Base-by-base conservation (phyloP, 2,113 vertebrate species). In the Psilopsiagon aymara region DNA sequence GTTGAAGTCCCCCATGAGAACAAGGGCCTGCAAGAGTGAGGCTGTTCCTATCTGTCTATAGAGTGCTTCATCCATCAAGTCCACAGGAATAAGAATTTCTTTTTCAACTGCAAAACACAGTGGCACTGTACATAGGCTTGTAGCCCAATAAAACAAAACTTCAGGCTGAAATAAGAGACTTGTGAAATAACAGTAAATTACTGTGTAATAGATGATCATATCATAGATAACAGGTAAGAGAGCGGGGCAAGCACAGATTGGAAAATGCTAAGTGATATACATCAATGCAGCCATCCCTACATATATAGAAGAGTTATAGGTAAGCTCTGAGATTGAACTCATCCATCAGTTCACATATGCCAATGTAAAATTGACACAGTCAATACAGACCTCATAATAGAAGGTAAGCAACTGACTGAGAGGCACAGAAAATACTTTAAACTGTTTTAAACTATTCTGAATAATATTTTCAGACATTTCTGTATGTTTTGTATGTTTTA, bases 261-360 rank as follows among this genome's bases (percentile, higher is more conserved):
- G 31, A 75, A 87, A 78, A 63, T 6, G 24, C 23, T 28, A 27
- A 7, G 8, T 44, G 37, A 67, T 66, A 70, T 20, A 43, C 3
- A 43, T 13, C 7, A 60, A 15, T 46, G 31, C 25, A 86, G 10
- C 51, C 41, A 66, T 25, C 15, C 31, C 27, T n/a, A 7, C 13
- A 44, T 4, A 52, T 1, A 7, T 4, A 46, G 11, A 87, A 78
- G 6, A 71, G 25, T 2, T 59, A n/a, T 0, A 80, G 52, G 52
- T 20, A 52, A 79, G 7, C 29, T 79, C 12, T 80, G 24, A 33
- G 62, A n/a, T 2, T 66, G 52, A 43, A 57, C 39, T 49, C 11
- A 0, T 23, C 35, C 39, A 83, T 35, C 25, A 68, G 9, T 31
- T 70, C 0, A 0, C 13, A 55, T 31, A 17, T 4, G 17, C 9